Percentiles rank a stretch among this genome's conserved stretches.
Conservation (phyloP, 2,797 vertebrate species). For the Acestrorhynchus altus region DNA sequence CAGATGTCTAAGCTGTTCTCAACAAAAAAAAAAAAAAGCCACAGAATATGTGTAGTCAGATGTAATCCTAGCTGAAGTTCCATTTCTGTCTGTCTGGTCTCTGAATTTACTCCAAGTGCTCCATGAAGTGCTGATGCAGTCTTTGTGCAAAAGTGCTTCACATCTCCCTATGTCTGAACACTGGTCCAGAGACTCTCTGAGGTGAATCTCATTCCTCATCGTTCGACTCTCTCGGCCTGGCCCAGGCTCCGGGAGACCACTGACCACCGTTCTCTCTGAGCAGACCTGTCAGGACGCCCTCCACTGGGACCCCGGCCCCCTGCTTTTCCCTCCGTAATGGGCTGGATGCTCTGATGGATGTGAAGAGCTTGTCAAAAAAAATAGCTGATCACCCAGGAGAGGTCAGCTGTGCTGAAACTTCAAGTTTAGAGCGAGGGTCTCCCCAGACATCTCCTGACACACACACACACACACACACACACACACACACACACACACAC, state of each 20-base stretch:
- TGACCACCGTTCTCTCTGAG: conserved; percentile 51
- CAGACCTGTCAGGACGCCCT: conserved; percentile 47
- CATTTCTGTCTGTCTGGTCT: neutral
- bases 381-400: conserved; percentile 58
- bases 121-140: conserved; percentile 52
- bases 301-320: conserved; percentile 37
- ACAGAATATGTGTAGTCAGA: neutral
- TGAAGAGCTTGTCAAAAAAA: conserved; percentile 57
- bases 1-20: too few species aligned
- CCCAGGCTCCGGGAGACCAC: conserved; percentile 46
- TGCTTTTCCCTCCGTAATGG: conserved; percentile 46
- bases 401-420: conserved; percentile 77
- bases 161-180: conserved; percentile 38
- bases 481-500: too few species aligned
- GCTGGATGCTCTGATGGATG: conserved; percentile 55
- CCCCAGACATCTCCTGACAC: conserved; percentile 17
- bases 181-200: conserved; percentile 54
- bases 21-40: too few species aligned
- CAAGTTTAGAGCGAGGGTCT: conserved; percentile 68
- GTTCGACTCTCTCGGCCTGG: conserved; percentile 16
- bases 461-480: neutral
- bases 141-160: conserved; percentile 36
- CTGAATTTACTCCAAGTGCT: conserved; percentile 13
- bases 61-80: neutral
- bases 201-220: conserved; percentile 60